These are phyloP conservation scores for Petrocephalus sullivani DNA, from an alignment of 2,797 vertebrate genomes.

Conservation along the genomic window DNA sequence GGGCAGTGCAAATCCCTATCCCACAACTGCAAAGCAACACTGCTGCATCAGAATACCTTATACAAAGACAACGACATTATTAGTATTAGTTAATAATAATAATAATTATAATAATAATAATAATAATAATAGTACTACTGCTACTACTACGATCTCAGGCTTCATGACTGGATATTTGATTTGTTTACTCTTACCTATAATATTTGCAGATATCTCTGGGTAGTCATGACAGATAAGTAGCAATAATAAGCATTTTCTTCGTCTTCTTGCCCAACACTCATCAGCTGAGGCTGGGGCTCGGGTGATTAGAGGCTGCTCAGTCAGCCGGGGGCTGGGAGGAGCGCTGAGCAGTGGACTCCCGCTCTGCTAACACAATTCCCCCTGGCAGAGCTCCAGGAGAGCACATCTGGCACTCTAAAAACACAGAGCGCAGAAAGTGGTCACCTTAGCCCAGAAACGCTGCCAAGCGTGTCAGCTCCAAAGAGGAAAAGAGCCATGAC, in stretches of 20 bases:
- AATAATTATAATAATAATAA: not conserved
- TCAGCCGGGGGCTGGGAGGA: not conserved
- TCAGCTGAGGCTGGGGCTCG: not conserved
- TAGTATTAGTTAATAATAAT: not conserved
- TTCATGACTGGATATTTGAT: not conserved
- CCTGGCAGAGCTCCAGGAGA: conserved; percentile 43
- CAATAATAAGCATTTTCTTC: not conserved
- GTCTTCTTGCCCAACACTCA: not conserved
- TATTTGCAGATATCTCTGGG: not conserved
- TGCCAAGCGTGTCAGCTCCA: conserved; percentile 24
- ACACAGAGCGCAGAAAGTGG: conserved; percentile 48
- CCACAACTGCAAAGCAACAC: not conserved
- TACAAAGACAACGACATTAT: not conserved
- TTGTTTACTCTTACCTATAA: not conserved
- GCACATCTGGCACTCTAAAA: conserved; percentile 57
- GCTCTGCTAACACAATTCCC: conserved; percentile 41
- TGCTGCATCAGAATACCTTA: not conserved
- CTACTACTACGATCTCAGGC: not conserved
- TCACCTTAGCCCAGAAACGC: conserved; percentile 45
- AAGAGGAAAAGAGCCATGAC: not conserved
- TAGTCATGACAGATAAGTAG: not conserved
- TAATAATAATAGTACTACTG: not conserved
- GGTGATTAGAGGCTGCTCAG: conserved; percentile 3
- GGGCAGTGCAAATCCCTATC: not conserved
- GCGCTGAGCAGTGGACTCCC: not conserved